A percentile compares a stretch with the other conserved stretches of the same genome.
Evolutionary conservation across 2,113 vertebrate species (phyloP).

Genomic region (Syngnathoides biaculeatus): DNA sequence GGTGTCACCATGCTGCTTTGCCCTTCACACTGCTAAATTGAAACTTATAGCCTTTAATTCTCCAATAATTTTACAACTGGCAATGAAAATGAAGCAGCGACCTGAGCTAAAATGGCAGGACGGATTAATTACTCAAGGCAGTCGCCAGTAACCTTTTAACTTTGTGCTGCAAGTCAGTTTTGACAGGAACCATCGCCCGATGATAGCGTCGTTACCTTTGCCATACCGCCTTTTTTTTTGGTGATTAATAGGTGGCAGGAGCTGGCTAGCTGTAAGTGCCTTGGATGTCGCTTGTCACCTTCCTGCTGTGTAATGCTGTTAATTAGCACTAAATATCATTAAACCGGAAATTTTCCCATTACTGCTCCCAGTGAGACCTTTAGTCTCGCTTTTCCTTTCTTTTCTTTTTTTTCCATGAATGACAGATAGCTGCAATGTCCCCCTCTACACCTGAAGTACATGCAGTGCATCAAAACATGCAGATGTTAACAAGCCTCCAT

Average conservation of each 20-base stretch:
- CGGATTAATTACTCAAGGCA: conserved; percentile 57
- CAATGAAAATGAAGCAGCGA: conserved; percentile 20
- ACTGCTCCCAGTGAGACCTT: conserved; percentile 40
- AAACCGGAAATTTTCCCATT: conserved; percentile 58
- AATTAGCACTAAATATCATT: conserved; percentile 54
- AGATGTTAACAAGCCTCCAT: conserved; percentile 5
- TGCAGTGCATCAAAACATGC: conserved; percentile 14
- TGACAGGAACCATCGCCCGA: conserved; percentile 11
- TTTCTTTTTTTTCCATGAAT: conserved; percentile 30
- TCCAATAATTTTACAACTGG: conserved; percentile 46
- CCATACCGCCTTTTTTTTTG: conserved; percentile 12
- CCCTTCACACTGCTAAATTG: conserved; percentile 36
- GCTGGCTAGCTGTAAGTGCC: conserved; percentile 14
- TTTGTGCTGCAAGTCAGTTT: conserved; percentile 32
- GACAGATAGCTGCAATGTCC: conserved; percentile 19
- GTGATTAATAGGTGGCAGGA: conserved; percentile 15
- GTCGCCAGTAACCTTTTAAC: conserved; percentile 58
- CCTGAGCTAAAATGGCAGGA: conserved; percentile 44
- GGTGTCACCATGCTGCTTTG: conserved; percentile 25
- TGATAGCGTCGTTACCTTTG: conserved; percentile 21
- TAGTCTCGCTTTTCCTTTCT: conserved; percentile 10
- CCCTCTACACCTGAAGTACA: conserved; percentile 2
- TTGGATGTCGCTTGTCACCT: conserved; percentile 52
- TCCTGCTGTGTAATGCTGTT: conserved; percentile 43
- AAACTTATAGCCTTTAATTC: conserved; percentile 58